Conservation (phyloP, 2,888 invertebrate species). For the Drosophila incognita region DNA sequence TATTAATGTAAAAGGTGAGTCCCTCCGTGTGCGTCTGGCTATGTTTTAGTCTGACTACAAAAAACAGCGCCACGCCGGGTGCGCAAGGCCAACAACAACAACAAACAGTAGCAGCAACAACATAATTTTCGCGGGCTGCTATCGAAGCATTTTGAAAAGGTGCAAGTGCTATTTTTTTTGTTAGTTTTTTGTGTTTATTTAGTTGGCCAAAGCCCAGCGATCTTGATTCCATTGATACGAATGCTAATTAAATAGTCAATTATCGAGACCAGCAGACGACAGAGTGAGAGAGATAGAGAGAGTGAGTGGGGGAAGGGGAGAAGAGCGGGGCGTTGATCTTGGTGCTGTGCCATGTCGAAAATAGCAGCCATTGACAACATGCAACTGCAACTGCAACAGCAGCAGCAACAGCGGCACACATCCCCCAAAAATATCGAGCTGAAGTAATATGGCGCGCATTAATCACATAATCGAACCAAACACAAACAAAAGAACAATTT, state of each 20-base stretch:
- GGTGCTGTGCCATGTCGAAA: slow-evolving; percentile 83
- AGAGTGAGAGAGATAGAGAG: not conserved
- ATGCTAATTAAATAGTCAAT: slow-evolving; percentile 34
- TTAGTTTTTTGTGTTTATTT: not conserved
- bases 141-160: slow-evolving; percentile 25
- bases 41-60: not conserved
- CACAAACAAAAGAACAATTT: slow-evolving; percentile 2
- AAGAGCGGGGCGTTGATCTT: slow-evolving; percentile 65
- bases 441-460: slow-evolving; percentile 44
- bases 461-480: slow-evolving; percentile 54
- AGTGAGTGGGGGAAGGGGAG: not conserved
- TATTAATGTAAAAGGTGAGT: slow-evolving; percentile 65
- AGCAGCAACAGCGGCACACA: slow-evolving; percentile 9
- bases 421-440: slow-evolving; percentile 8
- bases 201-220: slow-evolving; percentile 61
- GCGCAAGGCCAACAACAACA: slow-evolving; percentile 13
- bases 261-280: slow-evolving; percentile 47
- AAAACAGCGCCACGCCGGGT: slow-evolving; percentile 52
- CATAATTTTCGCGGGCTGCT: slow-evolving; percentile 48
- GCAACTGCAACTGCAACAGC: slow-evolving; percentile 18
- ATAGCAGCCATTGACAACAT: slow-evolving; percentile 80
- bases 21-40: not conserved
- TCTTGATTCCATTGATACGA: slow-evolving; percentile 58
- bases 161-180: slow-evolving; percentile 7
- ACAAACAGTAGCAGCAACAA: not conserved